Percentiles rank a stretch among this genome's conserved stretches.
phyloP scores from a whole-genome alignment of 2,888 invertebrate genomes.

The Cataglyphis rosenhaueri region DNA sequence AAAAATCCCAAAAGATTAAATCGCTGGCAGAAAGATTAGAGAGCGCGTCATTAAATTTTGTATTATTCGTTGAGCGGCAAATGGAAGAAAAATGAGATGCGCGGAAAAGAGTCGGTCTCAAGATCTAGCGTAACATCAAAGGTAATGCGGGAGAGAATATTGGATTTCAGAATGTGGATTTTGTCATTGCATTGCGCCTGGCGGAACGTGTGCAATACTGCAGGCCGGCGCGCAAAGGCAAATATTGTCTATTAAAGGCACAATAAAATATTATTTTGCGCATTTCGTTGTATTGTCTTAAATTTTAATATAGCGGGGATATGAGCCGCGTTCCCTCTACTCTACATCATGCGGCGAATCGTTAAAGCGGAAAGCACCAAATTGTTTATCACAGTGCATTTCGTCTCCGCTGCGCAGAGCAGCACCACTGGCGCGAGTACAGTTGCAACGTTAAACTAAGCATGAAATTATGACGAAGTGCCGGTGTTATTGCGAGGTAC shows the following conservation, averaged over 20 bases:
- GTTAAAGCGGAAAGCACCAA: conserved; percentile 49
- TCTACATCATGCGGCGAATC: conserved; percentile 21
- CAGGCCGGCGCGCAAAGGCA: conserved; percentile 21
- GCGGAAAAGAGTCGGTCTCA: conserved; percentile 15
- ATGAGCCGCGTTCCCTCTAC: neutral
- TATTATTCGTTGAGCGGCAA: conserved; percentile 1
- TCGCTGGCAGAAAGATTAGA: conserved; percentile 2
- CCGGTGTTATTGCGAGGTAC: conserved; percentile 49
- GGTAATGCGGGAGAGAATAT: conserved; percentile 40
- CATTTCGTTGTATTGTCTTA: conserved; percentile 26
- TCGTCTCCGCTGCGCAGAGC: conserved; percentile 30
- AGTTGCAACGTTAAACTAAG: conserved; percentile 47
- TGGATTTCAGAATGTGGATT: conserved; percentile 48
- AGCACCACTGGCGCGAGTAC: conserved; percentile 14
- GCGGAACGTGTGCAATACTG: conserved; percentile 2
- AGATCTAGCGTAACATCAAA: conserved; percentile 28
- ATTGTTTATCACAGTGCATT: conserved; percentile 36
- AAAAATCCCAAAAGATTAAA: conserved; percentile 18
- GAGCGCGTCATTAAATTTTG: conserved; percentile 30
- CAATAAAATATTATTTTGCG: conserved; percentile 50
- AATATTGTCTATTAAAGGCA: conserved; percentile 37
- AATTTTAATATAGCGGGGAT: conserved; percentile 39
- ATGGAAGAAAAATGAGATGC: conserved; percentile 9
- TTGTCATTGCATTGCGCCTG: conserved; percentile 37
- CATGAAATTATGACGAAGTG: conserved; percentile 56